Percentiles rank a stretch among this genome's conserved stretches.
Evolutionary conservation across 53 echinoderm and acorn worm genomes (phyloP).

Genomic region (Pentamera pediparva): DNA sequence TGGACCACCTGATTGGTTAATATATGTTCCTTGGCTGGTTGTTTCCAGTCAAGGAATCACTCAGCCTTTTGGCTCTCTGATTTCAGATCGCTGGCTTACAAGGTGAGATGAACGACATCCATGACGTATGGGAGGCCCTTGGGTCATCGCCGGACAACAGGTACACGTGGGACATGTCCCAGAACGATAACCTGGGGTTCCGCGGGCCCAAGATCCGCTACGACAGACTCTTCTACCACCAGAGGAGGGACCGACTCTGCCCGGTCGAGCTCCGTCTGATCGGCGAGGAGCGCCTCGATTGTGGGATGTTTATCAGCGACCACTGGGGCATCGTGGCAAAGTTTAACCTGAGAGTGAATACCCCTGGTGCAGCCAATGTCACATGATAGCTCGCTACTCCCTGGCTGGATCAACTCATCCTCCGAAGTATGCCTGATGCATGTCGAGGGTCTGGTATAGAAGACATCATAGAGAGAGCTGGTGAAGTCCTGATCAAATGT

Average conservation of each 20-base stretch:
- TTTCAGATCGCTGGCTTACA: conserved; percentile 51
- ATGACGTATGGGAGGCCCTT: conserved; percentile 65
- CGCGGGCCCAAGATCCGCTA: conserved; percentile 56
- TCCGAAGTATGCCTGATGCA: too few relatives aligned
- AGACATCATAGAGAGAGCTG: too few relatives aligned
- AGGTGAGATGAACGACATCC: conserved; percentile 37
- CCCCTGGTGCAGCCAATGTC: too few relatives aligned
- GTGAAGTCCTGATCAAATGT: too few relatives aligned
- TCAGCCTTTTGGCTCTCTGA: background rate
- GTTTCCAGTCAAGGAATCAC: too few relatives aligned
- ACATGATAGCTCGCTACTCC: too few relatives aligned
- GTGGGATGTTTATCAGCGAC: conserved; percentile 74
- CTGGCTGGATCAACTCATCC: background rate
- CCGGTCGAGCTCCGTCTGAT: conserved; percentile 44
- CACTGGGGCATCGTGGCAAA: conserved; percentile 56
- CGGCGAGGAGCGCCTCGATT: conserved; percentile 65
- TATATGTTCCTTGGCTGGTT: background rate
- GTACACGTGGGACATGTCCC: conserved; percentile 71
- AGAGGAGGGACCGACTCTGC: conserved; percentile 8
- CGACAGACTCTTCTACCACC: conserved; percentile 58
- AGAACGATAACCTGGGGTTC: conserved; percentile 69
- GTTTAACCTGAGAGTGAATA: background rate
- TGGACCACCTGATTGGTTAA: too few relatives aligned
- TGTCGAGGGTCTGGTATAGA: too few relatives aligned
- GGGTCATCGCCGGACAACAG: conserved; percentile 40